These are phyloP conservation scores for Centruroides vittatus DNA, from an alignment of 1,140 invertebrate genomes.

Conservation along the genomic window DNA sequence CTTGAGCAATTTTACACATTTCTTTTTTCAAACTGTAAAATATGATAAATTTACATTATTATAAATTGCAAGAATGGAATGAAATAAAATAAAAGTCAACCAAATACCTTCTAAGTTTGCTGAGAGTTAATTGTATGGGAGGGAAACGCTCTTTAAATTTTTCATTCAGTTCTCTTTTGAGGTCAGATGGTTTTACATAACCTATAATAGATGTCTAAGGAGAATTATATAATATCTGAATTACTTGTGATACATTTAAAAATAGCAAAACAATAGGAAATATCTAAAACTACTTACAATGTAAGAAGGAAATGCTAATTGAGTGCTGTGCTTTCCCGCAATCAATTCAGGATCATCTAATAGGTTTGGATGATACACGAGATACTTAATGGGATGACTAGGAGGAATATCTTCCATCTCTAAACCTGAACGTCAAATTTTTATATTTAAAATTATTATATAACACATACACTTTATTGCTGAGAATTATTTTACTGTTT, in stretches of 20 bases:
- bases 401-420: too few relatives aligned
- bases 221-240: background rate
- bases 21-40: constrained; percentile 76
- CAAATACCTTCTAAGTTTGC: constrained; percentile 51
- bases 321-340: constrained; percentile 83
- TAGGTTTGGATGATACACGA: constrained; percentile 46
- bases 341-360: constrained; percentile 90
- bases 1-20: constrained; percentile 77
- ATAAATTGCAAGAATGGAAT: background rate
- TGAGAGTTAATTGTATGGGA: constrained; percentile 84
- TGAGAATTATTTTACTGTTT: too few relatives aligned
- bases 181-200: constrained; percentile 87
- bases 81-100: background rate
- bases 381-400: too few relatives aligned
- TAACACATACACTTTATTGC: too few relatives aligned
- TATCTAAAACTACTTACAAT: constrained; percentile 42
- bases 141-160: constrained; percentile 94
- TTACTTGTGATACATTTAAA: too few relatives aligned
- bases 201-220: constrained; percentile 70
- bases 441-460: too few relatives aligned
- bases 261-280: too few relatives aligned
- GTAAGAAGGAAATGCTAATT: constrained; percentile 89
- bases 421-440: too few relatives aligned
- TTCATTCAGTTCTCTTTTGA: constrained; percentile 95
- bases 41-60: background rate